Conservation (phyloP, 2,888 invertebrate genomes). For the Heteromyza rotundicornis region DNA sequence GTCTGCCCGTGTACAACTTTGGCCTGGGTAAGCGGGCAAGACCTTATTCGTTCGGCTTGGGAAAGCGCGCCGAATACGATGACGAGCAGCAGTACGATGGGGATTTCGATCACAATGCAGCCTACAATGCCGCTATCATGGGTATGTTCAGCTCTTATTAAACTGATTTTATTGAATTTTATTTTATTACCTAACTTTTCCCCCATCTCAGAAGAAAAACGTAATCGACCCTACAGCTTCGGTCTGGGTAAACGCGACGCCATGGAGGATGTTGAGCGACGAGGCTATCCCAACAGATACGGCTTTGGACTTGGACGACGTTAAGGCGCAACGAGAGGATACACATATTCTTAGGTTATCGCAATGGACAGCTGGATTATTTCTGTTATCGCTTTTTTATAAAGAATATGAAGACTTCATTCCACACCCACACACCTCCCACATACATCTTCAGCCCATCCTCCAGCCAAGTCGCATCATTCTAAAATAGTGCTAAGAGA, state of each 20-base stretch:
- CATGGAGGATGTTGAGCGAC: slow-evolving; percentile 38
- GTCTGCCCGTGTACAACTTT: slow-evolving; percentile 62
- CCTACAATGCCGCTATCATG: slow-evolving; percentile 25
- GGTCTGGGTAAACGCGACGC: slow-evolving; percentile 70
- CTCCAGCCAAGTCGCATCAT: background rate
- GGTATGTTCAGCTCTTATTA: slow-evolving; percentile 15
- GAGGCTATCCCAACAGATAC: slow-evolving; percentile 57
- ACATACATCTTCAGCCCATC: too few relatives aligned
- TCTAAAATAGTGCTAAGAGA: background rate
- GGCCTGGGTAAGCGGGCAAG: slow-evolving; percentile 60
- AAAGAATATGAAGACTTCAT: too few relatives aligned
- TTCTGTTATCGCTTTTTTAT: background rate
- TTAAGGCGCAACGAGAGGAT: slow-evolving; percentile 50
- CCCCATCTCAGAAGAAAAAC: slow-evolving; percentile 58
- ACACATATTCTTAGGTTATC: background rate
- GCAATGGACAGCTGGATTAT: background rate
- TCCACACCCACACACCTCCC: too few relatives aligned
- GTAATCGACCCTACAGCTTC: slow-evolving; percentile 71
- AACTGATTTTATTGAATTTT: background rate
- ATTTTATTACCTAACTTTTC: background rate
- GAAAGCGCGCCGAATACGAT: slow-evolving; percentile 55
- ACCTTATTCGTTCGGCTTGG: slow-evolving; percentile 61
- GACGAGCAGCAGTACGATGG: slow-evolving; percentile 43
- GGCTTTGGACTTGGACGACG: slow-evolving; percentile 68
- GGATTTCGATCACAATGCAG: background rate